Evolutionary conservation across 2,797 vertebrate species (phyloP).

Genomic region (Coluber constrictor): DNA sequence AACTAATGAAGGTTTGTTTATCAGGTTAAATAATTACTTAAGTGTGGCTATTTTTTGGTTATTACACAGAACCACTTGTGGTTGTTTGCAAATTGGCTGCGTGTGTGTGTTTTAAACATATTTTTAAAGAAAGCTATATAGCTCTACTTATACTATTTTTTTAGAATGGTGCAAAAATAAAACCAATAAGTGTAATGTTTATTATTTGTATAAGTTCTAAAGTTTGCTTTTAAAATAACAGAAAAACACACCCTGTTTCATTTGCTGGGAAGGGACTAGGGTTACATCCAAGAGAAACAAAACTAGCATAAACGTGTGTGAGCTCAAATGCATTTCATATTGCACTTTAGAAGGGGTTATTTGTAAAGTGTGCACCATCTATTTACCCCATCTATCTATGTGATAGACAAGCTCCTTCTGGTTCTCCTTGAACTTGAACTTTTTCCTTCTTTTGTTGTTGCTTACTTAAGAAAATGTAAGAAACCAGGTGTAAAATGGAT

Average conservation of each 20-base stretch:
- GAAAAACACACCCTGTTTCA: neutral
- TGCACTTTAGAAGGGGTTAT: neutral
- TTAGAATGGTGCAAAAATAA: neutral
- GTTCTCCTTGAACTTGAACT: neutral
- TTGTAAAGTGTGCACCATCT: neutral
- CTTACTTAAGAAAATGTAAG: neutral
- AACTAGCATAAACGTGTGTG: neutral
- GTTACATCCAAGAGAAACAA: neutral
- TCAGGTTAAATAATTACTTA: neutral
- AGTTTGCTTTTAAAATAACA: neutral
- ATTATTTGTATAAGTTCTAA: neutral
- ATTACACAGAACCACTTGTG: neutral
- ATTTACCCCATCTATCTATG: neutral
- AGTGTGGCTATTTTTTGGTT: neutral
- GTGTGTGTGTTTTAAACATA: neutral
- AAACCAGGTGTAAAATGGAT: neutral
- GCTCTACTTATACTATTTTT: neutral
- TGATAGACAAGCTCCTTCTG: neutral
- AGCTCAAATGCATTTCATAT: neutral
- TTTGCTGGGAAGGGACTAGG: neutral
- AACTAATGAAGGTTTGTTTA: neutral
- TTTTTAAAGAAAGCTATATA: neutral
- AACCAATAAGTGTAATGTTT: neutral
- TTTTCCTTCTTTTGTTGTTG: neutral
- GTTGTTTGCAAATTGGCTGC: neutral